These are phyloP conservation scores for Furcifer pardalis DNA, from an alignment of 2,797 vertebrate species.

Conservation along the genomic window DNA sequence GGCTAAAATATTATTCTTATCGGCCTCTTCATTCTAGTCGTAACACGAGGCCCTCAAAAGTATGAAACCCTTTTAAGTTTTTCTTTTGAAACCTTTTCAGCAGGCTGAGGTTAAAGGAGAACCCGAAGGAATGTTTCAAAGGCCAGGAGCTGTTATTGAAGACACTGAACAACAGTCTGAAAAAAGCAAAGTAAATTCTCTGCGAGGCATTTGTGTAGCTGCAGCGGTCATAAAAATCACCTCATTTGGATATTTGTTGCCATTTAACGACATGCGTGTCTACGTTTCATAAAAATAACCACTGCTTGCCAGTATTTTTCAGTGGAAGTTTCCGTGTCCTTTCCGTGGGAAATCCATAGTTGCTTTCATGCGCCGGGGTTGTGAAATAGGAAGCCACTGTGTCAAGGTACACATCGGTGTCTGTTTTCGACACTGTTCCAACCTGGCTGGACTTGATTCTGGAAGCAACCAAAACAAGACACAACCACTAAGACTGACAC, in stretches of 20 bases:
- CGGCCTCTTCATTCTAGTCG: background rate
- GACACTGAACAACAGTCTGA: constrained; percentile 75
- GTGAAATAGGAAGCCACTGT: background rate
- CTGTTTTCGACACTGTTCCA: background rate
- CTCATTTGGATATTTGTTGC: constrained; percentile 28
- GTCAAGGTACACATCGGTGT: background rate
- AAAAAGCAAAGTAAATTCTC: constrained; percentile 76
- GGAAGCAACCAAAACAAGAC: too few species aligned
- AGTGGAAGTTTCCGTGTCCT: constrained; percentile 10
- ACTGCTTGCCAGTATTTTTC: constrained; percentile 23
- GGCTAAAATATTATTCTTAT: background rate
- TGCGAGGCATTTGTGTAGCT: constrained; percentile 45
- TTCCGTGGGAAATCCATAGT: constrained; percentile 24
- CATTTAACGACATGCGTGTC: constrained; percentile 27
- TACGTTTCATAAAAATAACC: constrained; percentile 37
- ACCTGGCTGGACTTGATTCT: too few species aligned
- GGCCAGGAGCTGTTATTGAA: constrained; percentile 72
- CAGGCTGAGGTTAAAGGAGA: constrained; percentile 70
- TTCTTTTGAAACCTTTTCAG: constrained; percentile 72
- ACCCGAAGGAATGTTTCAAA: constrained; percentile 73
- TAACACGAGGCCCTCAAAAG: background rate
- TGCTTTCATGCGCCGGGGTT: background rate
- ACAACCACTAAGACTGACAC: too few species aligned
- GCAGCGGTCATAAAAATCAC: constrained; percentile 31
- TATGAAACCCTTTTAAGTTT: constrained; percentile 57